Conservation (phyloP, 1,140 invertebrate genomes). For the Orius insidiosus region DNA sequence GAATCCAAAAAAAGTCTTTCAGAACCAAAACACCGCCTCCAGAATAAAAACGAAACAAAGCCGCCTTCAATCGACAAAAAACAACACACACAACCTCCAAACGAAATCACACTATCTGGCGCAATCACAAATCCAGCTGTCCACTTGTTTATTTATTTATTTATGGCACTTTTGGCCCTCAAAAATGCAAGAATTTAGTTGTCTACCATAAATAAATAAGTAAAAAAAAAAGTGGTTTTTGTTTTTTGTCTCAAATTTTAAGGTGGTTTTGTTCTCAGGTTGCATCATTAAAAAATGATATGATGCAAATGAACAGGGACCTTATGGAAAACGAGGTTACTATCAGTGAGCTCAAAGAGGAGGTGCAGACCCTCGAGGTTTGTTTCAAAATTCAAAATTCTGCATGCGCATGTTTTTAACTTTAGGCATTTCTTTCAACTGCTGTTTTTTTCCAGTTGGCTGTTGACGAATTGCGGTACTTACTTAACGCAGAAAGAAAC, state of each 20-base stretch:
- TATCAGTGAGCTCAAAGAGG: constrained; percentile 22
- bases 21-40: no score
- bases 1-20: no score
- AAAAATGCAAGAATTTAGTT: not conserved
- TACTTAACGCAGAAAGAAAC: constrained; percentile 1
- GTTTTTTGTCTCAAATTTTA: not conserved
- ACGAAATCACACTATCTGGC: no score
- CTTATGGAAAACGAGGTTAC: constrained; percentile 21
- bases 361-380: constrained; percentile 23
- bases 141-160: constrained; percentile 16
- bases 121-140: constrained; percentile 1
- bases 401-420: not conserved
- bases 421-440: not conserved
- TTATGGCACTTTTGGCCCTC: constrained; percentile 13
- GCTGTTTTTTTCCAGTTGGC: constrained; percentile 5
- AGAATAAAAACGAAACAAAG: no score
- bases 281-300: constrained; percentile 19
- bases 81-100: no score
- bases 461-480: constrained; percentile 12
- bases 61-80: no score
- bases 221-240: not conserved
- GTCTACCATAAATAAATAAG: constrained; percentile 15
- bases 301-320: constrained; percentile 18
- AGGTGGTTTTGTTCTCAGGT: constrained; percentile 13
- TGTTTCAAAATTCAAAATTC: constrained; percentile 1